Evolutionary conservation across 2,888 invertebrate species (phyloP).

Genomic region (Margaritifera margaritifera): DNA sequence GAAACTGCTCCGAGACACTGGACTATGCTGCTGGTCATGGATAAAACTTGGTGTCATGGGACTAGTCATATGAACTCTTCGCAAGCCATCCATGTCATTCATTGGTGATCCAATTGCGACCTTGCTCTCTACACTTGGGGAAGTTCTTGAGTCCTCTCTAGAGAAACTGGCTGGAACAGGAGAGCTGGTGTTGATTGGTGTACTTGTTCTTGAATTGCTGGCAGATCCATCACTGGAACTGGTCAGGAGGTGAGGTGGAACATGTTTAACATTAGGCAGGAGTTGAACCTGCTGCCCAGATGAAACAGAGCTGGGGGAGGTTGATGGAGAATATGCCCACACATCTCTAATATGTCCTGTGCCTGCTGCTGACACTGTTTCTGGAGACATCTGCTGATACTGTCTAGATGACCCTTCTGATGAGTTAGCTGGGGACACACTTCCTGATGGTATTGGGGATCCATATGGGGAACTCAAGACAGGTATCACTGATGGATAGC

Average conservation of each 20-base stretch:
- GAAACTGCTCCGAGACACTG: no score
- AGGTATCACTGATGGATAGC: slow-evolving; percentile 15
- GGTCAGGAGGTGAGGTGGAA: slow-evolving; percentile 53
- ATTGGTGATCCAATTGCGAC: no score
- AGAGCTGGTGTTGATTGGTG: slow-evolving; percentile 40
- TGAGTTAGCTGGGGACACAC: slow-evolving; percentile 31
- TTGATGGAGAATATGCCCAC: slow-evolving; percentile 28
- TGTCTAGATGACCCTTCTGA: slow-evolving; percentile 24
- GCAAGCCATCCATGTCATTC: no score
- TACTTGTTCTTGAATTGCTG: slow-evolving; percentile 44
- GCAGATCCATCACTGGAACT: slow-evolving; percentile 36
- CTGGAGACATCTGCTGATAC: slow-evolving; percentile 13
- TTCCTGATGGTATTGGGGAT: slow-evolving; percentile 31
- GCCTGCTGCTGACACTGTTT: slow-evolving; percentile 30
- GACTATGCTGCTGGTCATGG: no score
- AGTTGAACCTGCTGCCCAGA: slow-evolving; percentile 58
- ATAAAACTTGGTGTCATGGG: no score
- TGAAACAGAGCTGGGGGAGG: slow-evolving; percentile 40
- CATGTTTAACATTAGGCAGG: slow-evolving; percentile 65
- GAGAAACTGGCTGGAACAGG: slow-evolving; percentile 16
- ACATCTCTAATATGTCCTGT: slow-evolving; percentile 19
- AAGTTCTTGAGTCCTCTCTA: no score
- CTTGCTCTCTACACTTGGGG: no score
- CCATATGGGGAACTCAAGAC: slow-evolving; percentile 18
- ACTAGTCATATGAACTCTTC: no score